Evolutionary conservation across 2,888 invertebrate genomes (phyloP), one percentile per base, ranked within the genome.

Genomic region (Leuctra nigra): DNA sequence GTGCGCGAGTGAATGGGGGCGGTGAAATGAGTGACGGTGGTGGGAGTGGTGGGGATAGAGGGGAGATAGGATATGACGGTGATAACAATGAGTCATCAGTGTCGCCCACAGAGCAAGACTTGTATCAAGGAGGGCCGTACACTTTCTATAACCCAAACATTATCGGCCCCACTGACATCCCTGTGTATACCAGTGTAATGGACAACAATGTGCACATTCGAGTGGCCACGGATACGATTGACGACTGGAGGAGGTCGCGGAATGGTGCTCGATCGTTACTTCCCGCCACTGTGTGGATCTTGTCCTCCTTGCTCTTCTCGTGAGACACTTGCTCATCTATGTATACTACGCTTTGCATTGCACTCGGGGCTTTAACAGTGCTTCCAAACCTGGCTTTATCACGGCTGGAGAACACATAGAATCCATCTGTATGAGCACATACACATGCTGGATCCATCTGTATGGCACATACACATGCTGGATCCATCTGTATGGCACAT

Each of bases 111-210:
- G 52, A 56, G n/a, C n/a, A 20, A 29, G 57, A 57, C 13, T 2
- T 47, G 11, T n/a, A 47, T 29, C 39, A 53, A 14, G 54, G 56
- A 24, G 61, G 60, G 50, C 61, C 60, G 6, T 61, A 60, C 39
- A 54, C 61, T 6, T 61, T 54, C 23, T 61, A 59, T 38, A 57
- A 54, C 22, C 61, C 61, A 3, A 58, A 57, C n/a, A 38, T 55
- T 9, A 38, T 58, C 18, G 52, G 55, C 46, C 47, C 56, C 18
- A 57, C 57, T 16, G 59, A 59, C 29, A 50, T 57, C n/a, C 57
- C 59, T 36, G 24, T 55, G n/a, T 55, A 44, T 48, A 33, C 39
- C 16, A 55, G 39, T 23, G 47, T 33, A 50, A 46, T 48, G 14
- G 59, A 61, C 18, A 48, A 59, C 33, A 54, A 56, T 13, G 44